A percentile compares a stretch with the other conserved stretches of the same genome.
phyloP scores from a whole-genome alignment of 2,888 invertebrate genomes.

The Cheilosia soror region DNA sequence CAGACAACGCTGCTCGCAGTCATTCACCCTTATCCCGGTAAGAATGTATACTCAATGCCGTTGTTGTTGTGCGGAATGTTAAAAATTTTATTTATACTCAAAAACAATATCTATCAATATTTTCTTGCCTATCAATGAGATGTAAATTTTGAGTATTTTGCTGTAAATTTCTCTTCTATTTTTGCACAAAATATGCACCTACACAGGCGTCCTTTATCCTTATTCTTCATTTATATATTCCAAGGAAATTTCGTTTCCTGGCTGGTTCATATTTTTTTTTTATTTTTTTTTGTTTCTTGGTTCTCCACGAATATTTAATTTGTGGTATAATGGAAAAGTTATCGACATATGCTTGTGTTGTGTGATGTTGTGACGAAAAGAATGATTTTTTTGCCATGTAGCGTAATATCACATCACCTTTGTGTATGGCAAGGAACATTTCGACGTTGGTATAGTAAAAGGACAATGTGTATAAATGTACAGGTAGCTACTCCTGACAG shows the following conservation, averaged over 20 bases:
- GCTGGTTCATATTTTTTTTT: neutral
- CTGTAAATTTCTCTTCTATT: slow-evolving; percentile 61
- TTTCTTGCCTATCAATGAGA: slow-evolving; percentile 64
- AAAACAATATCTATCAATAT: slow-evolving; percentile 59
- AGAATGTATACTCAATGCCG: neutral
- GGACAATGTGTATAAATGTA: neutral
- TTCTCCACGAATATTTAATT: slow-evolving; percentile 46
- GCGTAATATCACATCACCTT: slow-evolving; percentile 19
- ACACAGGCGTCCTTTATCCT: slow-evolving; percentile 29
- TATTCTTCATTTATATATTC: slow-evolving; percentile 59
- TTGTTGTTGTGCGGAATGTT: neutral
- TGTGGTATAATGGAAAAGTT: slow-evolving; percentile 63
- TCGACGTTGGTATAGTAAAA: neutral
- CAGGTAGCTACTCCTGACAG: too few species aligned
- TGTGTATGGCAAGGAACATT: neutral
- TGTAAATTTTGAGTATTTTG: slow-evolving; percentile 49
- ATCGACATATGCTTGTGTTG: slow-evolving; percentile 44
- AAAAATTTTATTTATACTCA: slow-evolving; percentile 54
- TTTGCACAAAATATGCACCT: slow-evolving; percentile 11
- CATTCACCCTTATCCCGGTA: neutral
- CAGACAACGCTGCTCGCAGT: neutral
- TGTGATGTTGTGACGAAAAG: slow-evolving; percentile 14
- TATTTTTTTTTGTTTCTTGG: neutral
- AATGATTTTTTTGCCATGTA: slow-evolving; percentile 8
- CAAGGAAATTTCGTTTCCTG: slow-evolving; percentile 24